Percentiles rank a stretch among this genome's conserved stretches.
These are phyloP conservation scores for Aphrocallistes beatrix DNA, from an alignment of 37 sponge, comb jelly and placozoan species.

Conservation along the genomic window DNA sequence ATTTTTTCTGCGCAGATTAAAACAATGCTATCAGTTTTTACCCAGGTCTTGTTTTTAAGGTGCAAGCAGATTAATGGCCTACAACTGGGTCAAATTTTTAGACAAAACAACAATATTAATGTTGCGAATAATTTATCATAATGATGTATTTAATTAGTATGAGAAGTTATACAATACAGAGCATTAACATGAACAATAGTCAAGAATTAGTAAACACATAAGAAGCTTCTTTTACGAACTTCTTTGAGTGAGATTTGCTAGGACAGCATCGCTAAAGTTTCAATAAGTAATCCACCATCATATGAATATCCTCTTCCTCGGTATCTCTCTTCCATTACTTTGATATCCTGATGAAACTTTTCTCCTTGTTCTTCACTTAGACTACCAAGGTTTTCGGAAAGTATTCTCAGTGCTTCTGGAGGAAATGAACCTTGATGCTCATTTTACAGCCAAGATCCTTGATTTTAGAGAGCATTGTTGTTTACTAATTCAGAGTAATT, in stretches of 20 bases:
- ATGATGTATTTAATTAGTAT: too few species aligned
- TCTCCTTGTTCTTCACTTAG: constrained; percentile 20
- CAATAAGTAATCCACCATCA: constrained; percentile 15
- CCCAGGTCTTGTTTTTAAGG: too few species aligned
- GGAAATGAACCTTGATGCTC: constrained; percentile 15
- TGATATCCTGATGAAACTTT: constrained; percentile 8
- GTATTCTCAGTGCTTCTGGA: background rate
- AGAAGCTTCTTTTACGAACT: background rate
- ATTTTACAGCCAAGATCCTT: background rate
- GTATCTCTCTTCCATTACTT: background rate
- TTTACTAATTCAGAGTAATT: background rate
- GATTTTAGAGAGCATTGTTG: background rate
- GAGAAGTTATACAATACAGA: too few species aligned
- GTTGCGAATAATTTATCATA: too few species aligned
- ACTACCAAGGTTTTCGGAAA: constrained; percentile 15
- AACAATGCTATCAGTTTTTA: too few species aligned
- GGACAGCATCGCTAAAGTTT: background rate
- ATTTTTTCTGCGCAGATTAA: too few species aligned
- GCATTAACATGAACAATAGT: too few species aligned
- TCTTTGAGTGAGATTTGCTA: background rate
- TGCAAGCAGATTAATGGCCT: too few species aligned
- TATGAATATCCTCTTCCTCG: background rate
- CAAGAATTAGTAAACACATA: too few species aligned
- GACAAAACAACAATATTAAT: too few species aligned
- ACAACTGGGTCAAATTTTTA: too few species aligned